phyloP scores from a whole-genome alignment of 2,888 invertebrate genomes.

The Cheilosia impressa region DNA sequence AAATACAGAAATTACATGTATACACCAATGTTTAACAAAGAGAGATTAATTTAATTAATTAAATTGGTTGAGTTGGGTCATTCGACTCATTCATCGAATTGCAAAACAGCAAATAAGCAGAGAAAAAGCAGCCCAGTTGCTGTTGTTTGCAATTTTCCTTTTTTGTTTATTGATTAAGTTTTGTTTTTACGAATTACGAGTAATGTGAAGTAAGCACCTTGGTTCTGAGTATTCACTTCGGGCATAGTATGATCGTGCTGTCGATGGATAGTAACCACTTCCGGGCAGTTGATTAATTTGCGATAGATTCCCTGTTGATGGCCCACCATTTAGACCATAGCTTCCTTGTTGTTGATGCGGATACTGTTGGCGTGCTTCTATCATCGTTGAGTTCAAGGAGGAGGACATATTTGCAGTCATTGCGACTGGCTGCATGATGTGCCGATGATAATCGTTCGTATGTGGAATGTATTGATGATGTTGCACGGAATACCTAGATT shows the following conservation, averaged over 20 bases:
- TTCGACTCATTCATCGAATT: slow-evolving; percentile 11
- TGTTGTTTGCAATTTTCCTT: slow-evolving; percentile 12
- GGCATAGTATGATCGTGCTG: slow-evolving; percentile 79
- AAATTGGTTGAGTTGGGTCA: slow-evolving; percentile 4
- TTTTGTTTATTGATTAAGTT: slow-evolving; percentile 1
- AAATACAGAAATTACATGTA: slow-evolving; percentile 16
- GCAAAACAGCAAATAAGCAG: slow-evolving; percentile 34
- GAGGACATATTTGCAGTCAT: slow-evolving; percentile 44
- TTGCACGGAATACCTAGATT: slow-evolving; percentile 81
- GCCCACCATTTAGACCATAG: slow-evolving; percentile 73
- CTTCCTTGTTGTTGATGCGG: slow-evolving; percentile 76
- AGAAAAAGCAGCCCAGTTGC: slow-evolving; percentile 23
- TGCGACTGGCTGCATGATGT: slow-evolving; percentile 77
- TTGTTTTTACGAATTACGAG: slow-evolving; percentile 37
- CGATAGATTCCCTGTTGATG: slow-evolving; percentile 78
- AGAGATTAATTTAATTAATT: not conserved
- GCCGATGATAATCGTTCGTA: slow-evolving; percentile 83
- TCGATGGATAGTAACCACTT: slow-evolving; percentile 75
- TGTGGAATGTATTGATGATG: slow-evolving; percentile 83
- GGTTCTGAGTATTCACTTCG: slow-evolving; percentile 80
- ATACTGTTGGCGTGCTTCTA: slow-evolving; percentile 76
- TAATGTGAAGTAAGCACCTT: slow-evolving; percentile 79
- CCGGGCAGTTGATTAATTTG: slow-evolving; percentile 76
- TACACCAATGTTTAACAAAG: slow-evolving; percentile 11
- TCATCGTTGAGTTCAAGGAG: slow-evolving; percentile 65